A percentile compares a stretch with the other conserved stretches of the same genome.
These are phyloP conservation scores for Scaeva pyrastri DNA, from an alignment of 2,888 invertebrate genomes.

Conservation along the genomic window DNA sequence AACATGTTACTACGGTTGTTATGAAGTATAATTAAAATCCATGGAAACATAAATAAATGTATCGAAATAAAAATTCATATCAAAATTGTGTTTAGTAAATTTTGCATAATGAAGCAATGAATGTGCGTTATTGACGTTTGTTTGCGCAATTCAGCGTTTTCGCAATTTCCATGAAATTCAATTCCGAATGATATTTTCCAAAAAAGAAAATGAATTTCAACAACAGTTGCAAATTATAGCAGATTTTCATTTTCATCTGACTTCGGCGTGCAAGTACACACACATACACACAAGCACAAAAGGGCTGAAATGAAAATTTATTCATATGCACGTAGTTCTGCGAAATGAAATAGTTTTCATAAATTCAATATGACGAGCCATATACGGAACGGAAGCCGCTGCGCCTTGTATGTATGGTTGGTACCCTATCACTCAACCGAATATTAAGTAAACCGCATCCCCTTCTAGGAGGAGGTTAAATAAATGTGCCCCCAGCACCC, in stretches of 20 bases:
- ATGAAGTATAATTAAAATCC: too few species aligned
- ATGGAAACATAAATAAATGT: too few species aligned
- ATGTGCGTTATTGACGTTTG: too few species aligned
- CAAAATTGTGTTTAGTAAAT: too few species aligned
- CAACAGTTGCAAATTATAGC: neutral
- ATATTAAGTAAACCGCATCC: too few species aligned
- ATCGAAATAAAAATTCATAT: too few species aligned
- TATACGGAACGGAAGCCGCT: neutral
- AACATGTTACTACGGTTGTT: too few species aligned
- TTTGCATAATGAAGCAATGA: too few species aligned
- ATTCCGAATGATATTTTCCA: neutral
- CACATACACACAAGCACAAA: too few species aligned
- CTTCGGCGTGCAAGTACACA: too few species aligned
- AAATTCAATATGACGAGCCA: conserved; percentile 17
- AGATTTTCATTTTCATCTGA: neutral
- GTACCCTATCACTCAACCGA: neutral
- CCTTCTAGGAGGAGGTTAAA: neutral
- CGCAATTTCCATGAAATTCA: neutral
- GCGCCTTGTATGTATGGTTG: neutral
- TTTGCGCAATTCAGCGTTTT: too few species aligned
- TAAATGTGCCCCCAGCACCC: neutral
- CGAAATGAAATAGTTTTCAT: conserved; percentile 20
- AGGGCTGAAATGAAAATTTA: neutral
- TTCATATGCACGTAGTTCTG: conserved; percentile 9
- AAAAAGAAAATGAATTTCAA: neutral